phyloP scores from a whole-genome alignment of 2,797 vertebrate genomes.

The Sandelia bainsii region DNA sequence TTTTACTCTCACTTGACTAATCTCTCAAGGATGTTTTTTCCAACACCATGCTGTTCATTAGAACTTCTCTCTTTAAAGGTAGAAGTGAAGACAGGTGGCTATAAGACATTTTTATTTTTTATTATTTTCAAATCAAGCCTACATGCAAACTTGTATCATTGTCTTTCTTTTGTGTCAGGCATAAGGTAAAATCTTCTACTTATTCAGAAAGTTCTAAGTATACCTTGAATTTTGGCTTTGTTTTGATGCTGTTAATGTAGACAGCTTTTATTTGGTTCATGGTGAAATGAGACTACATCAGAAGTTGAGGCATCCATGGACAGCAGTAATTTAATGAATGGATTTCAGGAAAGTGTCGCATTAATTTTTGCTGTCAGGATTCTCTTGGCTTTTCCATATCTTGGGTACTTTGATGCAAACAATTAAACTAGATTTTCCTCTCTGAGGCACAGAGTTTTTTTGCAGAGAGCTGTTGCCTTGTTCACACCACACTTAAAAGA shows the following conservation, averaged over 20 bases:
- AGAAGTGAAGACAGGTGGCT: conserved; percentile 24
- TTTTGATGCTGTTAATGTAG: conserved; percentile 28
- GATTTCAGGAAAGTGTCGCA: conserved; percentile 40
- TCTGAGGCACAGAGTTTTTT: conserved; percentile 25
- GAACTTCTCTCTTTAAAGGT: conserved; percentile 13
- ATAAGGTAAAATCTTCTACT: conserved; percentile 6
- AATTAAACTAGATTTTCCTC: conserved; percentile 39
- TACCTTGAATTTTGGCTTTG: conserved; percentile 29
- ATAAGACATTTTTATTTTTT: conserved; percentile 8
- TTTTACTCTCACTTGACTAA: conserved; percentile 36
- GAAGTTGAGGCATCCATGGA: conserved; percentile 35
- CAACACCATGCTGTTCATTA: conserved; percentile 36
- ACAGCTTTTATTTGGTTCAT: conserved; percentile 30
- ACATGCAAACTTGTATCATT: conserved; percentile 28
- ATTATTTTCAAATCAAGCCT: conserved; percentile 6
- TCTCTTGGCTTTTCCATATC: conserved; percentile 32
- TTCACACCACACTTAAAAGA: conserved; percentile 36
- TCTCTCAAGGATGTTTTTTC: conserved; percentile 58
- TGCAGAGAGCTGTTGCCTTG: conserved; percentile 20
- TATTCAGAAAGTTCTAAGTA: conserved; percentile 10
- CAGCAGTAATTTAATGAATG: conserved; percentile 48
- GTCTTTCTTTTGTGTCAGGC: neutral
- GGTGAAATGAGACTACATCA: conserved; percentile 23
- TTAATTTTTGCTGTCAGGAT: conserved; percentile 46
- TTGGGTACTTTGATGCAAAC: conserved; percentile 50